These are phyloP conservation scores for Drosophila dives DNA, from an alignment of 2,888 invertebrate genomes.

Conservation along the genomic window DNA sequence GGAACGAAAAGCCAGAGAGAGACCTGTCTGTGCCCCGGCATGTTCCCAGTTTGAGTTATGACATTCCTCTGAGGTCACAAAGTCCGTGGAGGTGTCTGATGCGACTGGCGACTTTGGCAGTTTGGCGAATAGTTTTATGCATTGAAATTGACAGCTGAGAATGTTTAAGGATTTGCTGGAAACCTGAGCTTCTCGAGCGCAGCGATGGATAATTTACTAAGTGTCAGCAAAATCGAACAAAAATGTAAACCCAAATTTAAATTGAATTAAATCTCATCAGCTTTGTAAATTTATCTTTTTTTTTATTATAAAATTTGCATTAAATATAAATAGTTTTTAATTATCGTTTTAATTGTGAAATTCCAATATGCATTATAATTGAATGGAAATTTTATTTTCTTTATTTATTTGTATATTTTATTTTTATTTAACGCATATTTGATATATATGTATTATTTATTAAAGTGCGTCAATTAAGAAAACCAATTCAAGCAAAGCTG, in stretches of 20 bases:
- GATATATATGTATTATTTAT: constrained; percentile 4
- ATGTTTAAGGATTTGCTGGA: constrained; percentile 43
- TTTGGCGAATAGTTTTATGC: constrained; percentile 34
- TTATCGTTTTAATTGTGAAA: not conserved
- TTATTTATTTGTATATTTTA: not conserved
- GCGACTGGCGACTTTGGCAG: constrained; percentile 12
- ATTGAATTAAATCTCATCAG: constrained; percentile 8
- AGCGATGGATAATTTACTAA: constrained; percentile 30
- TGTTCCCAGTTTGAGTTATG: constrained; percentile 46
- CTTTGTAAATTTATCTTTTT: not conserved
- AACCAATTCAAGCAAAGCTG: constrained; percentile 11
- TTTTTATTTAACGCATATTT: not conserved
- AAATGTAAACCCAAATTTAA: not conserved
- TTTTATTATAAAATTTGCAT: not conserved
- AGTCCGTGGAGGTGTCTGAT: constrained; percentile 47
- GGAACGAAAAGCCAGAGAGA: not conserved
- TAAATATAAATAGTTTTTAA: not conserved
- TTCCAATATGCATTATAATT: not conserved
- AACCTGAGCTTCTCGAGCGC: not conserved
- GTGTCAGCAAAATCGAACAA: constrained; percentile 26
- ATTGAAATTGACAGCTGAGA: constrained; percentile 66
- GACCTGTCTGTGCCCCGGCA: constrained; percentile 28
- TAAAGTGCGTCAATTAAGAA: constrained; percentile 21
- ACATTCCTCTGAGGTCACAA: constrained; percentile 58
- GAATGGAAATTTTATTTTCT: not conserved